Base-by-base conservation (phyloP, 2,113 vertebrate genomes). In the Prietella phreatophila region DNA sequence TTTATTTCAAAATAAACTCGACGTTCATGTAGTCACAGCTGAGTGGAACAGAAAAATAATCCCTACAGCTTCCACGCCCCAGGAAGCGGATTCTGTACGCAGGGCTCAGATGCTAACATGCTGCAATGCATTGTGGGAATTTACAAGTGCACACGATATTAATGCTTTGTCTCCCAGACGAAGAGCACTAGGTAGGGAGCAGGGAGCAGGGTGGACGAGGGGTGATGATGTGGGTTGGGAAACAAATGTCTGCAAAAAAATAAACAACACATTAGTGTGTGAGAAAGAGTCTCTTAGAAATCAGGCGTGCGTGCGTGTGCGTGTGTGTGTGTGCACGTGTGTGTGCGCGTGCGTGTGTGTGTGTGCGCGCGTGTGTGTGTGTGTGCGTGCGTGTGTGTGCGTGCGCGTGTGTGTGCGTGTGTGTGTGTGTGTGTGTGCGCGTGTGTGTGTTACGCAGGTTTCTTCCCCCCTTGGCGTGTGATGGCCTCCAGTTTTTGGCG, bases 401-500 rank as follows among this genome's bases (percentile, higher is more conserved):
- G 78, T 80, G 78, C 56, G 50, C n/a, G n/a, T n/a, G n/a, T n/a
- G n/a, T n/a, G n/a, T n/a, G n/a, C n/a, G n/a, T 55, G 78, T 82
- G 27, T 82, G 58, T 30, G 86, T 79, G 36, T 79, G 71, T 84
- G 82, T 82, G 76, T 83, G 53, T 76, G 86, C 50, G 65, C 65
- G 56, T 63, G 39, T 47, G 61, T 15, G 22, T 65, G 27, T 93
- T 91, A 97, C 85, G 96, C 95, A 17, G 95, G 94, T 94, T 97
- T 96, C 93, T 97, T 97, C 89, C 94, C 96, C 86, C 95, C 96
- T 92, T 97, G 96, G 87, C 96, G 95, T 42, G 95, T 96, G 94
- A 97, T 97, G 22, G 96, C 97, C 93, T 97, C 97, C 90, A 97
- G 92, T 87, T 96, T 97, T 95, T 96, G 96, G 88, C 97, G 93